phyloP scores from a whole-genome alignment of 2,113 vertebrate genomes.

The Pyrgilauda ruficollis region DNA sequence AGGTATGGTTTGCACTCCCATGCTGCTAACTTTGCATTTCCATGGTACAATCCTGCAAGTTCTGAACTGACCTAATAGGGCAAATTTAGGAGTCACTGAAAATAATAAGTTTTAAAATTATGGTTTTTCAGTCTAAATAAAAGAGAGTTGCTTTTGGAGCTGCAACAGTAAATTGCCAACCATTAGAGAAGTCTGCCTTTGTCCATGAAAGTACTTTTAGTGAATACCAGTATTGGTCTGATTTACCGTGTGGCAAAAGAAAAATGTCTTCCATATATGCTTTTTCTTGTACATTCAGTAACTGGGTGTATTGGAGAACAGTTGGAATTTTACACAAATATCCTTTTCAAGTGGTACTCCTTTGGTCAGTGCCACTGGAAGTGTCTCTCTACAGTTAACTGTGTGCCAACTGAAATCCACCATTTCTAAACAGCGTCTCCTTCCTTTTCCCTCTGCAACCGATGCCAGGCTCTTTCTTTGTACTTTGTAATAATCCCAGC shows the following conservation, averaged over 20 bases:
- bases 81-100: background rate
- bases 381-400: background rate
- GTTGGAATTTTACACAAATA: background rate
- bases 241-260: background rate
- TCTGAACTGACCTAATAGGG: background rate
- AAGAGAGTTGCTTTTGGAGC: background rate
- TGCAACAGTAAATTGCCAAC: background rate
- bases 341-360: background rate
- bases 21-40: background rate
- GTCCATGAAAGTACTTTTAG: background rate
- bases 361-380: background rate
- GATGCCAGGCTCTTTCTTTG: background rate
- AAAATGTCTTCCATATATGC: background rate
- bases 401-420: background rate
- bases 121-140: background rate
- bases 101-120: background rate
- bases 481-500: background rate
- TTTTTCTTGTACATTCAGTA: background rate
- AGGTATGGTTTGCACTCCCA: slow-evolving; percentile 68
- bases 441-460: background rate
- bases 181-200: background rate
- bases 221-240: background rate
- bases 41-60: background rate
- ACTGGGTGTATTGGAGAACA: background rate
- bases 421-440: background rate